Conservation (phyloP, 2,888 invertebrate genomes). For the Philaethria dido region DNA sequence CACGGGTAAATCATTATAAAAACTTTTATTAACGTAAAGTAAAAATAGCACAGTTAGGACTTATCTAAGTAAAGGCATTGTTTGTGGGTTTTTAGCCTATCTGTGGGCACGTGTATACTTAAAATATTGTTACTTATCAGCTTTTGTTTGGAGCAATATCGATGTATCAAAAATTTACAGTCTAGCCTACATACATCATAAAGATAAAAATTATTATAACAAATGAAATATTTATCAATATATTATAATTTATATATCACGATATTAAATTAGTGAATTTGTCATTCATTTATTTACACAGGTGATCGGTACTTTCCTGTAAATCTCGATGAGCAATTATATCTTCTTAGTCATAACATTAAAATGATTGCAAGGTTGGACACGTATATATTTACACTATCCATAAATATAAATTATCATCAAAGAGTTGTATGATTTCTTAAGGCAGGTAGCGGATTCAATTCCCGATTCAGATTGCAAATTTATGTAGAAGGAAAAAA, state of each 20-base stretch:
- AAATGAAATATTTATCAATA: background rate
- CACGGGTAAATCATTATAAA: too few relatives aligned
- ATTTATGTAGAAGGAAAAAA: too few relatives aligned
- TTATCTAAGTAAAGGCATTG: too few relatives aligned
- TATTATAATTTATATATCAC: background rate
- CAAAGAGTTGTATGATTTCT: background rate
- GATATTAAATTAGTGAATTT: constrained; percentile 3
- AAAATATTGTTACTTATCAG: too few relatives aligned
- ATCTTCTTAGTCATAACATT: constrained; percentile 19
- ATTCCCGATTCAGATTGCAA: background rate
- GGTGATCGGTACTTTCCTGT: constrained; percentile 18
- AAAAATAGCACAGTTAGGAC: too few relatives aligned
- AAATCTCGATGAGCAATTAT: constrained; percentile 26
- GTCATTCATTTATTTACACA: constrained; percentile 22
- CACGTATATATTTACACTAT: background rate
- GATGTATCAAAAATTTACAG: too few relatives aligned
- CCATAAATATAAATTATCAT: background rate
- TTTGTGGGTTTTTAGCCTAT: too few relatives aligned
- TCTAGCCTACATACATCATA: too few relatives aligned
- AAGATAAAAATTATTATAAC: too few relatives aligned
- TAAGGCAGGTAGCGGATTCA: background rate
- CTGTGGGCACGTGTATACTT: too few relatives aligned
- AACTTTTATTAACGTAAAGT: too few relatives aligned
- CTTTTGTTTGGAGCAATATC: too few relatives aligned
- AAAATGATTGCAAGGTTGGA: constrained; percentile 2